Evolutionary conservation across 2,113 vertebrate genomes (phyloP).

Genomic region (Lophotis ruficrista): DNA sequence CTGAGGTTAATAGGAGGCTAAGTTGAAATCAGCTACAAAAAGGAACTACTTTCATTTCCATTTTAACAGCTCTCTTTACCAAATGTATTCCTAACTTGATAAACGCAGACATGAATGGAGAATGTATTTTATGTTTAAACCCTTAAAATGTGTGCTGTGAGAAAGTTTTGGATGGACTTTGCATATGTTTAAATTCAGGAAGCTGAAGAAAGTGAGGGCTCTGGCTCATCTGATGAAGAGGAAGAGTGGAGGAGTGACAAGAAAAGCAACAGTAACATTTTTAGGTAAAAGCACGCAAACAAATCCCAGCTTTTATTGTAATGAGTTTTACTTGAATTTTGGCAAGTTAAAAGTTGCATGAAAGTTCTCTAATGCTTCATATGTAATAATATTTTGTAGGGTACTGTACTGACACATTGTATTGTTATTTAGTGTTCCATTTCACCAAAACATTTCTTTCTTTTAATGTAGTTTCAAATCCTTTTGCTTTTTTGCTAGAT

Average conservation of each 20-base stretch:
- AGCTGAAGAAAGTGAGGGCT: slow-evolving; percentile 82
- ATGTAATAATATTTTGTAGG: not conserved
- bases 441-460: not conserved
- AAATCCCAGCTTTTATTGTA: not conserved
- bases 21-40: not conserved
- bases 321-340: not conserved
- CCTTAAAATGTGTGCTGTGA: not conserved
- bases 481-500: not conserved
- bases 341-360: not conserved
- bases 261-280: slow-evolving; percentile 84
- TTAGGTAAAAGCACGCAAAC: slow-evolving; percentile 78
- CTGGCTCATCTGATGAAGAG: slow-evolving; percentile 83
- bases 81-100: not conserved
- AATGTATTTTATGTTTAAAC: not conserved
- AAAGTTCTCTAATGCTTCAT: not conserved
- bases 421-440: not conserved
- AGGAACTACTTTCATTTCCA: not conserved
- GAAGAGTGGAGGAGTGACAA: slow-evolving; percentile 91
- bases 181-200: slow-evolving; percentile 74
- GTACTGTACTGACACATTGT: not conserved
- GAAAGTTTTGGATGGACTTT: not conserved
- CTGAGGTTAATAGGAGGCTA: not conserved
- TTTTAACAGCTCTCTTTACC: not conserved
- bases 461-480: not conserved
- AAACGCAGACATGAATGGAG: not conserved